Conservation (phyloP, 2,888 invertebrate genomes). For the Acanthoscelides obtectus region DNA sequence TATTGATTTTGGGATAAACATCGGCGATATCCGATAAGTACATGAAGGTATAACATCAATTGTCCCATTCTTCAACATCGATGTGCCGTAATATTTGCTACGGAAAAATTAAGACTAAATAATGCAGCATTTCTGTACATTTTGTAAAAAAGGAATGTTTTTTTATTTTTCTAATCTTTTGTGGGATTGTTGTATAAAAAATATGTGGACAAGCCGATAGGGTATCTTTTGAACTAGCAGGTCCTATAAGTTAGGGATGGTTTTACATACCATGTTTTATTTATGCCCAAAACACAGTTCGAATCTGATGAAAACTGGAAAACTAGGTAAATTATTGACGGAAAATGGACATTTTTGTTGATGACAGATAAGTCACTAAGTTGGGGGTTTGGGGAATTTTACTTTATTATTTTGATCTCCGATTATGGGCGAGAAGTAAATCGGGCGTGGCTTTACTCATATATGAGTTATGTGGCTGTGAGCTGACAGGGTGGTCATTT, state of each 20-base stretch:
- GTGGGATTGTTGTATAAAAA: background rate
- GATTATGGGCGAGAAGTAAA: too few relatives aligned
- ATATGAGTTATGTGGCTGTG: too few relatives aligned
- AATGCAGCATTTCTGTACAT: background rate
- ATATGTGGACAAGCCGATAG: background rate
- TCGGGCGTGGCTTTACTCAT: too few relatives aligned
- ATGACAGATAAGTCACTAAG: background rate
- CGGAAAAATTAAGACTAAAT: background rate
- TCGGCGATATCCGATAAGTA: too few relatives aligned
- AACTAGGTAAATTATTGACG: background rate
- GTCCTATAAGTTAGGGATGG: background rate
- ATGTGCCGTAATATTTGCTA: background rate
- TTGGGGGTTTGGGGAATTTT: background rate
- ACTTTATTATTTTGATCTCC: background rate
- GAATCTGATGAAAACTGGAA: too few relatives aligned
- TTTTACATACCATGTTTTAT: background rate
- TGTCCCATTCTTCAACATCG: background rate
- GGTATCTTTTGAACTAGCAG: background rate
- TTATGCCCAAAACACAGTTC: background rate
- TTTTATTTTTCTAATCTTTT: background rate
- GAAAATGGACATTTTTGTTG: background rate
- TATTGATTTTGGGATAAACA: too few relatives aligned
- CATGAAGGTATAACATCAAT: too few relatives aligned
- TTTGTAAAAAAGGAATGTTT: background rate
- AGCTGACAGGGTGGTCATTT: too few relatives aligned